A percentile compares a stretch with the other conserved stretches of the same genome.
phyloP scores from a whole-genome alignment of 2,797 vertebrate genomes.

The Sternotherus odoratus region DNA sequence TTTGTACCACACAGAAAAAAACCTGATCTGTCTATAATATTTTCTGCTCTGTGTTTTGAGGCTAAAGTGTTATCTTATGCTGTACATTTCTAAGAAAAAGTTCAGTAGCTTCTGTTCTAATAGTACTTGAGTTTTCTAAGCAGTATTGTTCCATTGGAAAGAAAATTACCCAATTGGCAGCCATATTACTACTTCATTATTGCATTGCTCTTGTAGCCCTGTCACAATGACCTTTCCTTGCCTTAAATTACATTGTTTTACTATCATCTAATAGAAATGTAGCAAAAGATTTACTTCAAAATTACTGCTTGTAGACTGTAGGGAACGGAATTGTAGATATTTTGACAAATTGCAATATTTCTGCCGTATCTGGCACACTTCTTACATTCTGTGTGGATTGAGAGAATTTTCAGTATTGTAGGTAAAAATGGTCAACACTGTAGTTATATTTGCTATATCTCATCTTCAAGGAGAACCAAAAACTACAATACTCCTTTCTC shows the following conservation, averaged over 20 bases:
- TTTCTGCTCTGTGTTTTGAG: background rate
- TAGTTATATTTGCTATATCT: conserved; percentile 42
- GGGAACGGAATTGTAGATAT: background rate
- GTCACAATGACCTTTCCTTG: conserved; percentile 7
- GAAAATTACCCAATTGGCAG: background rate
- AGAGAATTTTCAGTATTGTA: background rate
- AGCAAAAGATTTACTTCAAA: conserved; percentile 1
- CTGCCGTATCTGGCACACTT: background rate
- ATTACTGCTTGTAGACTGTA: background rate
- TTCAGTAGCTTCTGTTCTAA: conserved; percentile 29
- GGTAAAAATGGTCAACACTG: conserved; percentile 15
- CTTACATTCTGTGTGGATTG: background rate
- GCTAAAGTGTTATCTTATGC: background rate
- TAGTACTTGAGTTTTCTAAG: conserved; percentile 22
- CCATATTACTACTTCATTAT: conserved; percentile 19
- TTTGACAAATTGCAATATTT: background rate
- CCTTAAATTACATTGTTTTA: conserved; percentile 35
- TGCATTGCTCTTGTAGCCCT: background rate
- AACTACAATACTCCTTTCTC: conserved; percentile 20
- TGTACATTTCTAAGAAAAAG: background rate
- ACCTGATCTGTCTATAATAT: background rate
- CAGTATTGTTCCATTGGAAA: conserved; percentile 2
- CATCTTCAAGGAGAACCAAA: conserved; percentile 40
- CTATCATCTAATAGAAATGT: background rate
- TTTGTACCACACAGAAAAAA: background rate